Percentiles rank a stretch among this genome's conserved stretches.
Evolutionary conservation across 2,888 invertebrate genomes (phyloP).

Genomic region (Tipula lateralis): DNA sequence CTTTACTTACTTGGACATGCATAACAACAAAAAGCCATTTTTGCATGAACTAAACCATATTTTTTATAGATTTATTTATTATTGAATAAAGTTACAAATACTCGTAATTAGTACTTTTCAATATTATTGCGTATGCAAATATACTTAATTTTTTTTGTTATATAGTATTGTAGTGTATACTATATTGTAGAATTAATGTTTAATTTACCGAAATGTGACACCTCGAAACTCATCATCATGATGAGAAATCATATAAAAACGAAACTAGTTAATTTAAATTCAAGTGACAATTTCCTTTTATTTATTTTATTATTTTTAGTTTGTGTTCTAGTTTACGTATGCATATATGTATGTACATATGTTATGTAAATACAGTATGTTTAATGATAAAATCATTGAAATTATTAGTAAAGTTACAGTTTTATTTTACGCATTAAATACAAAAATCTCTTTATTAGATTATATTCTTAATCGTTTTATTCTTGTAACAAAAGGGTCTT

Average conservation of each 20-base stretch:
- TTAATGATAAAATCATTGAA: background rate
- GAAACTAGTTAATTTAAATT: constrained; percentile 2
- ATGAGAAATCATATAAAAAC: background rate
- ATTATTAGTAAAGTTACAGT: background rate
- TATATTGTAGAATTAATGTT: background rate
- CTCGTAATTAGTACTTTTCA: background rate
- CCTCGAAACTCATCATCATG: background rate
- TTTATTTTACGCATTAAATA: too few relatives aligned
- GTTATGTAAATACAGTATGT: background rate
- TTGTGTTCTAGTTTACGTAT: background rate
- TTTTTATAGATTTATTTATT: background rate
- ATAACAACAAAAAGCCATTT: background rate
- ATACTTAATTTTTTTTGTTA: too few relatives aligned
- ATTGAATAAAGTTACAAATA: background rate
- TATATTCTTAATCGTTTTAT: too few relatives aligned
- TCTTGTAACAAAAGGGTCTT: too few relatives aligned
- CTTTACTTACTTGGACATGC: background rate
- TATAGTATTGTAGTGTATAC: background rate
- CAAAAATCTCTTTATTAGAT: too few relatives aligned
- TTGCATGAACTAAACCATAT: background rate
- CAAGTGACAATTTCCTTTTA: constrained; percentile 24
- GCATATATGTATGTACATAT: background rate
- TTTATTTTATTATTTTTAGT: background rate
- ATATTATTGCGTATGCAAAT: too few relatives aligned
- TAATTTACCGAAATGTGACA: background rate